Conservation (phyloP, 2,888 invertebrate species). For the Drepana falcataria region DNA sequence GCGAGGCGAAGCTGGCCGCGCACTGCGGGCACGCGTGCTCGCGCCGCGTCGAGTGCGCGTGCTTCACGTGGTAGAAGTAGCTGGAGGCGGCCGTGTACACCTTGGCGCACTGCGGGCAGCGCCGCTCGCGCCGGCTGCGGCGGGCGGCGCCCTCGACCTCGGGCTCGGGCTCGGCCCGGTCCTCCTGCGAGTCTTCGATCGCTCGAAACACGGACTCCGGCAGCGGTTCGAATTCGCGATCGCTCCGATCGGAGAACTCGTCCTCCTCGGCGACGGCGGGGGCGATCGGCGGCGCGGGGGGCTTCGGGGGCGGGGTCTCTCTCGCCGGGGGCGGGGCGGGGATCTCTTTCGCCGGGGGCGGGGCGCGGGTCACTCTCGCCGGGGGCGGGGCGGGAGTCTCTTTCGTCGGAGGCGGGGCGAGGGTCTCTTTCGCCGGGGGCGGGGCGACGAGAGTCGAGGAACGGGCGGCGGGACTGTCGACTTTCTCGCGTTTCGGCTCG, state of each 20-base stretch:
- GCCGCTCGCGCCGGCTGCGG: slow-evolving; percentile 20
- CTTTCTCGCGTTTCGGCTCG: not conserved
- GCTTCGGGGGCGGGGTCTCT: no score
- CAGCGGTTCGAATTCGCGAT: slow-evolving; percentile 41
- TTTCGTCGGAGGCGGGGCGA: no score
- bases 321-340: no score
- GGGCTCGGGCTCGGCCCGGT: not conserved
- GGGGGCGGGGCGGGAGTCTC: no score
- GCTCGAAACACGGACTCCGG: slow-evolving; percentile 53
- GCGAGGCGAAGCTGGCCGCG: slow-evolving; percentile 64
- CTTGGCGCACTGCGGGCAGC: slow-evolving; percentile 70
- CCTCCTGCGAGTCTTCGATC: slow-evolving; percentile 49
- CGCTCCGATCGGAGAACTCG: slow-evolving; percentile 49
- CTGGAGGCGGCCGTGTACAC: slow-evolving; percentile 66
- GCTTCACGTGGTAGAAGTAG: slow-evolving; percentile 74
- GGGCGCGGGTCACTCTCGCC: no score
- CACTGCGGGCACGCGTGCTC: slow-evolving; percentile 71
- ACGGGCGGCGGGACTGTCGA: not conserved
- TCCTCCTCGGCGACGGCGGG: slow-evolving; percentile 8
- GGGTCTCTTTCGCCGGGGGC: no score
- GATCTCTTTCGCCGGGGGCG: no score
- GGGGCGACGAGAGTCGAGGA: no score
- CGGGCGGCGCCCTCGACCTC: not conserved
- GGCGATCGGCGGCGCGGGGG: no score
- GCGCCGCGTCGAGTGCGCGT: slow-evolving; percentile 46